Evolutionary conservation across 2,888 invertebrate genomes (phyloP), one percentile per base, ranked within the genome.

Genomic region (Leptothorax acervorum): DNA sequence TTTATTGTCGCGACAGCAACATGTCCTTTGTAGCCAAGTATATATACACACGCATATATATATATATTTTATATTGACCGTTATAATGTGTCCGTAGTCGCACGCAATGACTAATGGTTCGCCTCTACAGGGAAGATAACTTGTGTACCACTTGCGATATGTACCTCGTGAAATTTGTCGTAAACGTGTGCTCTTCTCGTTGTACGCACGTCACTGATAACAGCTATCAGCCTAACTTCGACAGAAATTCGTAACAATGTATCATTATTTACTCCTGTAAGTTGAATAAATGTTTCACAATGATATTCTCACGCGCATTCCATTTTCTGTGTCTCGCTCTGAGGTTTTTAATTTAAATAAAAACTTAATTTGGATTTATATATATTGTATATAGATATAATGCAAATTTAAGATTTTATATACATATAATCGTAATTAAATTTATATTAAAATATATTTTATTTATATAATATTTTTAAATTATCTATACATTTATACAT

Each of bases 271-370:
- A 92, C 86, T 90, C 89, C 88, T 92, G 88, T 92, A 92, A 93
- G 87, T 92, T 93, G 88, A 94, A 94, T 94, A 94, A 94, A 94
- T 94, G 93, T 93, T 94, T 93, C 92, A 91, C 92, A 92, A 90
- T 86, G 35, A 60, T 53, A n/a, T 71, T 35, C 35, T 35, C 15
- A 42, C 4, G 35, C n/a, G 42, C 8, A 42, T 89, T 66, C 45
- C 66, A 66, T 31, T 86, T 83, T 88, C 3, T 62, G 18, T 28
- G 45, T 45, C 45, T 73, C 5, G n/a, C 9, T 60, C 1, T 28
- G 18, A 60, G 55, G 4, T 28, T 45, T n/a, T 15, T n/a, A 71
- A 71, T 70, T 55, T 39, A 9, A 39, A 39, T 55, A 57, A 53
- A 70, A 71, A 39, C n/a, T 31, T 51, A 51, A 28, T 15, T 23